A percentile compares a stretch with the other conserved stretches of the same genome.
phyloP scores from a whole-genome alignment of 2,888 invertebrate genomes.

The Cerceris ruficornis region DNA sequence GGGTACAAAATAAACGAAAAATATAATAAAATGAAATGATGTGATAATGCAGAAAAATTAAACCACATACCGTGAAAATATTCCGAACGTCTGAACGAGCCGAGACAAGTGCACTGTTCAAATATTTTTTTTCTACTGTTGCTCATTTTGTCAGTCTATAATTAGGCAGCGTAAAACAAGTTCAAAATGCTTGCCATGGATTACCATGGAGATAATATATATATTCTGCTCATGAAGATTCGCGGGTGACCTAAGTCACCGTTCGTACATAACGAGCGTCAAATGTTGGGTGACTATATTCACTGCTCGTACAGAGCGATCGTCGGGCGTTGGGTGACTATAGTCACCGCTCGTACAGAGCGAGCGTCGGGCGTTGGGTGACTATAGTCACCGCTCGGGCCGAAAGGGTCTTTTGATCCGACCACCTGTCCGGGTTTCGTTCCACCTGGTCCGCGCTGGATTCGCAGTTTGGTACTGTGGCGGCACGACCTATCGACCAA shows the following conservation, averaged over 20 bases:
- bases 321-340: too few species aligned
- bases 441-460: too few species aligned
- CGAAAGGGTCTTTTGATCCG: too few species aligned
- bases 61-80: conserved; percentile 35
- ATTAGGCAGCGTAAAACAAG: conserved; percentile 31
- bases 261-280: conserved; percentile 16
- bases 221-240: conserved; percentile 24
- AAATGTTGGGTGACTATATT: too few species aligned
- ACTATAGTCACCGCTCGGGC: too few species aligned
- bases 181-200: conserved; percentile 36
- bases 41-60: conserved; percentile 23
- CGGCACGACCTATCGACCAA: too few species aligned
- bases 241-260: conserved; percentile 17
- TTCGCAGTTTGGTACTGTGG: too few species aligned
- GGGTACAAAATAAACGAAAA: conserved; percentile 28
- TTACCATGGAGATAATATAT: conserved; percentile 27
- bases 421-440: too few species aligned
- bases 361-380: too few species aligned
- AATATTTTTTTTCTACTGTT: conserved; percentile 33
- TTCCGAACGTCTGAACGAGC: conserved; percentile 27
- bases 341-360: too few species aligned
- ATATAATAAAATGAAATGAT: conserved; percentile 40
- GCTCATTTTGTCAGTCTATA: conserved; percentile 16
- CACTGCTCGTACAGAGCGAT: too few species aligned
- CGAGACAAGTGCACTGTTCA: conserved; percentile 22